These are phyloP conservation scores for Dione vanillae DNA, from an alignment of 2,888 invertebrate genomes.

Conservation along the genomic window DNA sequence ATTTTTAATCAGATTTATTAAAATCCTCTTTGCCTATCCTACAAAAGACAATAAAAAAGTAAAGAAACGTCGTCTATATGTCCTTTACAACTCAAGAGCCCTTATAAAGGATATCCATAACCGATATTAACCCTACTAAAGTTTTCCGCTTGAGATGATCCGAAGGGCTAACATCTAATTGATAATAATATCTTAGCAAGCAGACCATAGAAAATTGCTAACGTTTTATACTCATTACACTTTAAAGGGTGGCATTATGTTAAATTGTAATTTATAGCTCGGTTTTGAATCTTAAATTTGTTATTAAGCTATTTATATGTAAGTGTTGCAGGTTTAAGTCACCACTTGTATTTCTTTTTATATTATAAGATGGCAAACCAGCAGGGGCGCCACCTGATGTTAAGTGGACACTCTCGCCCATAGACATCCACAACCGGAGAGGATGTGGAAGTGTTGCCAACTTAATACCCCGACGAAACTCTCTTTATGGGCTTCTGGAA, in stretches of 20 bases:
- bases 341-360: no score
- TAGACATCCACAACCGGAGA: no score
- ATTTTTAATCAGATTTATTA: no score
- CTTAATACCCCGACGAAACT: no score
- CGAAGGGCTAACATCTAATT: constrained; percentile 38
- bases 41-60: not conserved
- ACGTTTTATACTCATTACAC: constrained; percentile 32
- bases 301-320: no score
- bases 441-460: no score
- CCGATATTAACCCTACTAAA: constrained; percentile 12
- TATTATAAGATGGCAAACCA: no score
- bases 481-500: no score
- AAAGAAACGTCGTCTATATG: not conserved
- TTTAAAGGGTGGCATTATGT: constrained; percentile 30
- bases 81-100: not conserved
- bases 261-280: constrained; percentile 29
- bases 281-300: not conserved
- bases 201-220: constrained; percentile 40
- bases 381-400: no score
- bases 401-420: no score
- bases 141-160: constrained; percentile 25
- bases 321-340: no score
- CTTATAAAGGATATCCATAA: constrained; percentile 16
- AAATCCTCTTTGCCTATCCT: no score
- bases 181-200: constrained; percentile 44